Evolutionary conservation across 2,113 vertebrate species (phyloP), one percentile per base, ranked within the genome.

Genomic region (Panthera tigris): DNA sequence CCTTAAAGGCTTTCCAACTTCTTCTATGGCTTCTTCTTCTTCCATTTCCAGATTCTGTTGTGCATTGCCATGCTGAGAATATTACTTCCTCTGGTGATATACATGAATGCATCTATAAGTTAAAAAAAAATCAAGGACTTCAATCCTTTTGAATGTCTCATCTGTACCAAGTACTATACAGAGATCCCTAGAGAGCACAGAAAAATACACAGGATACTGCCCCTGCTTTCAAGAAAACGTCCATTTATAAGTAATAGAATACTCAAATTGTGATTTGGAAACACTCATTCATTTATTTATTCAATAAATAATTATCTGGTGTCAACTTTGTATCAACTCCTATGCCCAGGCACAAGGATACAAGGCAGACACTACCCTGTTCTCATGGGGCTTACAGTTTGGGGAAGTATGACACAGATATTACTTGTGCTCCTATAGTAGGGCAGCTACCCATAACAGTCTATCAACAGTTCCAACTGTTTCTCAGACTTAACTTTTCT

Each of bases 401-500:
- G 10, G 1, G 27, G 39, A 57, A 52, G 25, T 18, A 25, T 68
- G 27, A 12, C 18, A 57, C 50, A n/a, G 79, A 69, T 23, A 9
- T 55, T 73, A 33, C 68, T 74, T 79, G 89, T 41, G 69, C 12
- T 81, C 5, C 10, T 69, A 16, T 18, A 68, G 21, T 71, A 52
- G 7, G 50, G 90, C 7, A 50, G 27, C 39, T 95, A 52, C 52
- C 84, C 52, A 48, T 18, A 68, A 55, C 39, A 69, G 13, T 18
- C 65, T 57, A 41, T 63, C 25, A 84, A 50, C 50, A 89, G 78
- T 50, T 68, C 33, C 55, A 93, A 69, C 16, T 87, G n/a, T 73
- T 96, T 82, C 25, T 96, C 57, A 81, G 76, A 91, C 23, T 82
- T 89, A 76, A n/a, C 39, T 90, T 92, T 96, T n/a, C 76, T 81